Conservation (phyloP, 2,888 invertebrate species). For the Leucoptera coffeella region DNA sequence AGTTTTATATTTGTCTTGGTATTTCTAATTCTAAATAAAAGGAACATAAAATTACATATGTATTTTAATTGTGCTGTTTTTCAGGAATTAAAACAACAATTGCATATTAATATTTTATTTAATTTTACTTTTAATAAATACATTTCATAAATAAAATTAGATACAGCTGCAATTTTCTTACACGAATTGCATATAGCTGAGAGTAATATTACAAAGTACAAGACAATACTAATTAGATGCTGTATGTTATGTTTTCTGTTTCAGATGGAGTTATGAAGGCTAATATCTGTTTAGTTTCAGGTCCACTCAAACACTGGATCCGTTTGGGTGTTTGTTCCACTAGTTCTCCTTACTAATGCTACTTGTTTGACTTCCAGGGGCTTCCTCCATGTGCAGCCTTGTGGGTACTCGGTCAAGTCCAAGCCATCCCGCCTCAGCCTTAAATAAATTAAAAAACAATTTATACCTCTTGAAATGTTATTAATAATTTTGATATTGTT, state of each 20-base stretch:
- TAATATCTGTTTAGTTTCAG: slow-evolving; percentile 30
- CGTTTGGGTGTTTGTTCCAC: slow-evolving; percentile 36
- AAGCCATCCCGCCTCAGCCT: slow-evolving; percentile 57
- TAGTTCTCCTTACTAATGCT: slow-evolving; percentile 15
- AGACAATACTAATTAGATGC: not conserved
- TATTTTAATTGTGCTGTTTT: no score
- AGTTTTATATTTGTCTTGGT: no score
- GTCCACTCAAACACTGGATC: slow-evolving; percentile 24
- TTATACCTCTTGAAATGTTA: not conserved
- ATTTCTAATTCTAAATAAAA: no score
- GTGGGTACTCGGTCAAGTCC: slow-evolving; percentile 62
- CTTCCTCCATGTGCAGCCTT: slow-evolving; percentile 50
- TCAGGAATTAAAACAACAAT: no score
- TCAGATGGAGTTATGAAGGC: slow-evolving; percentile 39
- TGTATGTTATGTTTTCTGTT: slow-evolving; percentile 38
- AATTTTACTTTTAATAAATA: no score
- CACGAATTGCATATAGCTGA: no score
- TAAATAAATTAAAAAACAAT: slow-evolving; percentile 15
- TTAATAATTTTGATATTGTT: not conserved
- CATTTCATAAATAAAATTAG: no score
- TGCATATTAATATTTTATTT: no score
- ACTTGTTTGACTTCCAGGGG: slow-evolving; percentile 54
- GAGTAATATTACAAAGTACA: slow-evolving; percentile 1
- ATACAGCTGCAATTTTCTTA: no score
- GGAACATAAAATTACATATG: no score